Conservation (phyloP, 2,113 vertebrate genomes). For the Rhombomys opimus region DNA sequence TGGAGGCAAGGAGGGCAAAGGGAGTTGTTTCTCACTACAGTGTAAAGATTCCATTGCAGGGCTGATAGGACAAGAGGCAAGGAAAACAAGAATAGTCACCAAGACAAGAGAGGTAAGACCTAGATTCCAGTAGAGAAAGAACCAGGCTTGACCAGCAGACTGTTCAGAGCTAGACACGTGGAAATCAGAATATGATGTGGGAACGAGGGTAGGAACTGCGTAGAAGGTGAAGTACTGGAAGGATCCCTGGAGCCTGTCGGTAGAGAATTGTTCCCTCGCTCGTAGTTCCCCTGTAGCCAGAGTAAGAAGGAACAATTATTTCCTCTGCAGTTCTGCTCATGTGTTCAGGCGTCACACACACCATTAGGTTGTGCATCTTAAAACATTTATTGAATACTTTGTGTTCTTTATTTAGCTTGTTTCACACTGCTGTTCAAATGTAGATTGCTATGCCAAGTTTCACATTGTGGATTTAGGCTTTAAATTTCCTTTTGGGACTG, state of each 20-base stretch:
- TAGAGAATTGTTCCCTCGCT: background rate
- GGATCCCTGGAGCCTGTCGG: background rate
- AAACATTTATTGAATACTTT: constrained; percentile 42
- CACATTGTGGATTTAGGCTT: constrained; percentile 36
- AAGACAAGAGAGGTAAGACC: background rate
- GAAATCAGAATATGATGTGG: background rate
- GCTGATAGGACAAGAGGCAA: background rate
- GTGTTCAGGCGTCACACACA: background rate
- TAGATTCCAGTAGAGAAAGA: background rate
- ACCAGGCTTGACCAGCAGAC: background rate
- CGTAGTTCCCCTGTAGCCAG: background rate
- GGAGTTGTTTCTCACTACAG: background rate
- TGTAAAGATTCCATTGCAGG: constrained; percentile 14
- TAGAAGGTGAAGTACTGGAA: background rate
- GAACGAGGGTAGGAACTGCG: background rate
- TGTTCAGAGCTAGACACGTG: background rate
- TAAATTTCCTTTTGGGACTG: background rate
- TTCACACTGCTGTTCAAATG: constrained; percentile 26
- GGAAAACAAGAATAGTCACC: background rate
- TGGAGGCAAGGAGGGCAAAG: background rate
- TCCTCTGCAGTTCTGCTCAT: background rate
- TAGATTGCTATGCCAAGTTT: constrained; percentile 13
- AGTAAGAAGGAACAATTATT: background rate
- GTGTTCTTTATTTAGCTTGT: constrained; percentile 16
- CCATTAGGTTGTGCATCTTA: background rate